These are phyloP conservation scores for Crotalus tigris DNA, from an alignment of 2,113 vertebrate species.

Conservation along the genomic window DNA sequence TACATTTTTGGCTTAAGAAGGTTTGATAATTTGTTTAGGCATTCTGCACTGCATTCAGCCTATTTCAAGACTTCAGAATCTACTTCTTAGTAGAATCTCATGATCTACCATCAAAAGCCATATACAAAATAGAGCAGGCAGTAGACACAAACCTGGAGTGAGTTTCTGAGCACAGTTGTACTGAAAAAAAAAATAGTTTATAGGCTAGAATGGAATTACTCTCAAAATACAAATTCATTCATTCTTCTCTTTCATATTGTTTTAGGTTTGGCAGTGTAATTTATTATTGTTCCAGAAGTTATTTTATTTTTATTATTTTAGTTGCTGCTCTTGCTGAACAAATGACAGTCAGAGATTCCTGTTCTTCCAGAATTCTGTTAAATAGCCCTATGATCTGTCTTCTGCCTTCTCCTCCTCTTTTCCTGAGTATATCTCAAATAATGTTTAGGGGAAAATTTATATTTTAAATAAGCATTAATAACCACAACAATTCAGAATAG, in stretches of 20 bases:
- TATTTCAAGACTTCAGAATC: neutral
- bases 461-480: neutral
- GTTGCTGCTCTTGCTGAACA: neutral
- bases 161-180: neutral
- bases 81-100: neutral
- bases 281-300: neutral
- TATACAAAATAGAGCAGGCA: neutral
- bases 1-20: slow-evolving; percentile 1
- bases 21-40: neutral
- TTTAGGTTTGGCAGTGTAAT: neutral
- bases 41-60: neutral
- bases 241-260: neutral
- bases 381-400: neutral
- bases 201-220: neutral
- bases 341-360: neutral
- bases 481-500: neutral
- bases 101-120: neutral
- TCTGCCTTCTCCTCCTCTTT: neutral
- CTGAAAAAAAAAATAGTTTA: neutral
- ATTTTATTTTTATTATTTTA: neutral
- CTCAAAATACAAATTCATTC: neutral
- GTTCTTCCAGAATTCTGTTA: neutral
- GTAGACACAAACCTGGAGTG: neutral
- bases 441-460: neutral
- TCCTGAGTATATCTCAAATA: neutral